Evolutionary conservation across 2,797 vertebrate species (phyloP), one percentile per base, ranked within the genome.

Genomic region (Halcyon smyrnensis): DNA sequence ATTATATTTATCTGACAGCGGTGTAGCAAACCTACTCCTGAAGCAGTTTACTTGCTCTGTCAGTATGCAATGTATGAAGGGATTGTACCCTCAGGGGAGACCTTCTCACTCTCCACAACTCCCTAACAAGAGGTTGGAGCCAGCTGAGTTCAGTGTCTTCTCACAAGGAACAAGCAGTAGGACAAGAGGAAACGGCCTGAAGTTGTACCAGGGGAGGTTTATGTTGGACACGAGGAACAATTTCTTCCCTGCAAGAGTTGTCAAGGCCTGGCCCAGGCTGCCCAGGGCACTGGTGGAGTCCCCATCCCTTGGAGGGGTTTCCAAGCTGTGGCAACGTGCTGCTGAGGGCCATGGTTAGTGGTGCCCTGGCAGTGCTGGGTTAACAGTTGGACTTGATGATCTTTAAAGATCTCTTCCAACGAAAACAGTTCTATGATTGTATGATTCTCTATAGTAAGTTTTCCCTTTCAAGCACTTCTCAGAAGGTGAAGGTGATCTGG

Each of bases 401-500:
- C 34, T 36, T 32, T 23, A 60, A 25, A 57, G 57, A 15, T 60
- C 57, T 36, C 57, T 60, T 60, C 34, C 34, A 60, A 36, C 23
- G 15, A 24, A 15, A 36, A 25, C 14, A 23, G 37, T 17, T 36
- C 34, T 57, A 8, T 25, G 46, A 46, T 20, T 20, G 46, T 15
- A 41, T 41, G 56, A 34, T n/a, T 21, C 54, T 57, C 48, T 1
- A 28, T 4, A 16, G 18, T 50, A 17, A n/a, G 39, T 3, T 20
- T 45, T n/a, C 27, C 24, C 20, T 11, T 39, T n/a, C 7, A 50
- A 16, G 20, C 13, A 20, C 32, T 46, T 50, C 34, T 41, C 27
- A 46, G 50, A 46, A 59, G 0, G 2, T 6, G 12, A 56, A 39
- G 30, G 60, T 7, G 24, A 78, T 8, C 25, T 3, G 1, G 8